Percentiles rank a stretch among this genome's conserved stretches.
phyloP scores from a whole-genome alignment of 2,797 vertebrate species.

The Brachyalestes nurse region DNA sequence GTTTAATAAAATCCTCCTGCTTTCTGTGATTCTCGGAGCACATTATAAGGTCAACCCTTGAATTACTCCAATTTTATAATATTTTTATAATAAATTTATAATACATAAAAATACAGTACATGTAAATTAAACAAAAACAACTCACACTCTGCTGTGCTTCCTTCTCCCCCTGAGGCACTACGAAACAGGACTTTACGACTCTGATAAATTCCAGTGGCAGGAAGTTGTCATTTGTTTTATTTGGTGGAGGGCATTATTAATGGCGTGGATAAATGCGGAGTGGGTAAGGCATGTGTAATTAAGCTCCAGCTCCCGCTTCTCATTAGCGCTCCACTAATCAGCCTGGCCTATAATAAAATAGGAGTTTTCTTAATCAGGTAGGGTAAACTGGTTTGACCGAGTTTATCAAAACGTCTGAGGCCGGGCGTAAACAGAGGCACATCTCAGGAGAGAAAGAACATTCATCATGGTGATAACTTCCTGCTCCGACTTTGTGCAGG shows the following conservation, averaged over 20 bases:
- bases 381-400: conserved; percentile 53
- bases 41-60: background rate
- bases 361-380: conserved; percentile 76
- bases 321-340: conserved; percentile 78
- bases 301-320: conserved; percentile 64
- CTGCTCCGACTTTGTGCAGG: conserved; percentile 53
- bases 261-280: conserved; percentile 45
- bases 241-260: conserved; percentile 58
- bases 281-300: conserved; percentile 60
- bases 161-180: conserved; percentile 21
- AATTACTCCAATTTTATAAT: conserved; percentile 29
- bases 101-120: conserved; percentile 3
- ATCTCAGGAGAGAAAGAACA: conserved; percentile 74
- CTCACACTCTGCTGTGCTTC: conserved; percentile 9
- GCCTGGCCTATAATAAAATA: conserved; percentile 74
- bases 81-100: conserved; percentile 16
- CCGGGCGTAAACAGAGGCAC: conserved; percentile 75
- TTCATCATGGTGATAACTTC: conserved; percentile 72
- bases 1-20: background rate
- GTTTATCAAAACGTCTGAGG: conserved; percentile 75
- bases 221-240: conserved; percentile 59
- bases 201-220: conserved; percentile 51
- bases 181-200: conserved; percentile 46
- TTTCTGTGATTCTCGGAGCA: background rate
- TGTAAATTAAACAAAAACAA: conserved; percentile 33